Evolutionary conservation across 2,113 vertebrate genomes (phyloP), one percentile per base, ranked within the genome.

Genomic region (Uria lomvia): DNA sequence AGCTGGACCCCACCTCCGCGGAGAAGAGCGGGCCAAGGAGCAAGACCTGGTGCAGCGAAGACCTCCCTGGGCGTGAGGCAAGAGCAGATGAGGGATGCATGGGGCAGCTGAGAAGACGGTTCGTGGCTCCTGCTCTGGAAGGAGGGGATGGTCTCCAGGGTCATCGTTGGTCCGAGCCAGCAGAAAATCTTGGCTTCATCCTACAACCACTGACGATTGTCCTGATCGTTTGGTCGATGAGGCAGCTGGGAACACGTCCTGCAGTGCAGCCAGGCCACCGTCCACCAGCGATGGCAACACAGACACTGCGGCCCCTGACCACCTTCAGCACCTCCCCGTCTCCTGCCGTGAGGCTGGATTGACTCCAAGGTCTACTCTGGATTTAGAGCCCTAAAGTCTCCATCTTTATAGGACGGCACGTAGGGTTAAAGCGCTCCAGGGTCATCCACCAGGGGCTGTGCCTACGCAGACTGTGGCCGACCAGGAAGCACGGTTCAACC

Each of bases 221-320:
- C 32, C 32, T 15, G 1, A 12, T 27, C 23, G 12, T 13, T 49
- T 0, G 0, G 27, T 18, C n/a, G 77, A 55, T 0, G 0, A 30
- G 30, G 27, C 43, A 38, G 7, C 6, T 30, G 24, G 68, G 30
- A 27, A 52, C 58, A 53, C 7, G 53, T 67, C 90, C 76, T 42
- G 26, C 67, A 70, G 30, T 0, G 13, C 40, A 24, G 38, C n/a
- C 76, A 19, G 34, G 42, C 23, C 50, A 72, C 34, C 6, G 1
- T 12, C 59, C 72, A 40, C 21, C 52, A 47, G 36, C 24, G 30
- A 3, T 0, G 12, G 66, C 8, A 22, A 10, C 40, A 27, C n/a
- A 11, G 15, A 9, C 32, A 29, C 66, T 2, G 0, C 3, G 3
- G 38, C 9, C 56, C 42, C 66, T 12, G 18, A 29, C 15, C 36